These are phyloP conservation scores for Phalloptychus januarius DNA, from an alignment of 2,797 vertebrate genomes.

Conservation along the genomic window DNA sequence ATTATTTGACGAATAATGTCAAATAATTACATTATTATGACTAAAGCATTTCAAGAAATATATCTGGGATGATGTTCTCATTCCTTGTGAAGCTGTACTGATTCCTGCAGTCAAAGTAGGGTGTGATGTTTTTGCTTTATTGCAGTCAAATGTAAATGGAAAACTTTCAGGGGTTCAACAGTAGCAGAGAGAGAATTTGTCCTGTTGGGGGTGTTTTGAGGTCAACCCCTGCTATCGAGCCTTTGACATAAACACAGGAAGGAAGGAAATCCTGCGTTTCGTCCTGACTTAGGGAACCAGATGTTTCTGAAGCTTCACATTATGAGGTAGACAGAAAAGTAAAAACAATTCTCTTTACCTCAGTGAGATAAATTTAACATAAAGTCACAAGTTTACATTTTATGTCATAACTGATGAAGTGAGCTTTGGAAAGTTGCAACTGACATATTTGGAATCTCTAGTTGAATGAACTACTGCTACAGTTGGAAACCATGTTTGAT, in stretches of 20 bases:
- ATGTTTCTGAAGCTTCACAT: slow-evolving; percentile 43
- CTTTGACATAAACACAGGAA: slow-evolving; percentile 71
- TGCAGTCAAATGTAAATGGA: not conserved
- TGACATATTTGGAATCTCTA: not conserved
- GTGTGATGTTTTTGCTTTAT: slow-evolving; percentile 6
- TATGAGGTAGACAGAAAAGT: not conserved
- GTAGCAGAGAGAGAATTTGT: slow-evolving; percentile 13
- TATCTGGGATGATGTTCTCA: not conserved
- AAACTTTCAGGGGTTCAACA: slow-evolving; percentile 11
- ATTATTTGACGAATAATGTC: too few relatives aligned
- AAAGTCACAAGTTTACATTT: not conserved
- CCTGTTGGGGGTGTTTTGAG: not conserved
- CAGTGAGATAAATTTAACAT: not conserved
- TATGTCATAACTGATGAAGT: not conserved
- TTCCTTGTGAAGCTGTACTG: not conserved
- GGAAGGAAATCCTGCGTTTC: slow-evolving; percentile 51
- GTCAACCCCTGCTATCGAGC: slow-evolving; percentile 38
- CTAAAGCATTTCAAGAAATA: too few relatives aligned
- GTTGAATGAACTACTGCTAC: not conserved
- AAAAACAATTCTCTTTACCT: not conserved
- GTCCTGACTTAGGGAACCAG: slow-evolving; percentile 21
- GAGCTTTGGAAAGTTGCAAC: not conserved
- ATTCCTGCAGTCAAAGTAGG: slow-evolving; percentile 7
- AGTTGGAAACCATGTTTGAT: not conserved
- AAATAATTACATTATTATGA: too few relatives aligned